Evolutionary conservation across 2,113 vertebrate species (phyloP), one percentile per base, ranked within the genome.

Genomic region (Melanerpes aurifrons): DNA sequence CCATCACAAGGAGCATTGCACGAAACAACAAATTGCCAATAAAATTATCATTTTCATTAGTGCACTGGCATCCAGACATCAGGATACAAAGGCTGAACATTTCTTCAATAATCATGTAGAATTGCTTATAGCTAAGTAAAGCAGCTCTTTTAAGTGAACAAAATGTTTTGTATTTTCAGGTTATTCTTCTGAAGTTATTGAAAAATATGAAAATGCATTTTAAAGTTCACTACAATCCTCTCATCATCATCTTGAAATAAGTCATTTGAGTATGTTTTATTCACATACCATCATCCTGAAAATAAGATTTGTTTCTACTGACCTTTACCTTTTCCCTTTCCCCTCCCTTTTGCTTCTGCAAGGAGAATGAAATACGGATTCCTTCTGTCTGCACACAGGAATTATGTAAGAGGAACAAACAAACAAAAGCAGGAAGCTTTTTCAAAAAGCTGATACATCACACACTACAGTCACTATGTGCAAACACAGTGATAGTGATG

Each of bases 401-500:
- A 47, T 22, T n/a, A 86, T 19, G 29, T 22, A 76, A 87, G 58
- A 76, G 15, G 43, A 82, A 90, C 4, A 87, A 84, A 74, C 4
- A 56, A 40, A 40, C 40, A 40, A 40, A 40, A 62, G 13, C 6
- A 32, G 40, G 15, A 37, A 24, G 3, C 25, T 45, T 40, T 40
- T 37, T 15, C 21, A 66, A 43, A n/a, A 85, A 71, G 43, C 2
- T 45, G 29, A 37, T 8, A 4, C 43, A 43, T 6, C 2, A 19
- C 35, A 50, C 11, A 21, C 32, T 10, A 32, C 43, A 67, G 5
- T 32, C 67, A 86, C n/a, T 5, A 29, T 19, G 35, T 80, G 68
- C 0, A 2, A 2, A 62, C 15, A 45, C n/a, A 69, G 45, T 1
- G 12, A 64, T 18, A 56, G 20, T 2, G 2, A 73, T 61, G 18